Evolutionary conservation across 2,113 vertebrate species (phyloP).

Genomic region (Chionomys nivalis): DNA sequence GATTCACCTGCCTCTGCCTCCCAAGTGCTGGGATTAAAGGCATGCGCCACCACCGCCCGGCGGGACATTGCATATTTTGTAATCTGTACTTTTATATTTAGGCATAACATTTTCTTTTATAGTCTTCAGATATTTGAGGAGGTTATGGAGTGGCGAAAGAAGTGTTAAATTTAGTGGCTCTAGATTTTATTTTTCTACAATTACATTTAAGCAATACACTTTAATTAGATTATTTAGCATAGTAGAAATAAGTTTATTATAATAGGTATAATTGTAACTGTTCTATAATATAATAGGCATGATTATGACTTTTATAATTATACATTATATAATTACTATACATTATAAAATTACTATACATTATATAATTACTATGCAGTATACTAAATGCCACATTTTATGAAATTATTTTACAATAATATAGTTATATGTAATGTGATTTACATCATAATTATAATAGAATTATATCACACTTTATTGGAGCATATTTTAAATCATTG

Average conservation of each 20-base stretch:
- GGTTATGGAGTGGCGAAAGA: neutral
- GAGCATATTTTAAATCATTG: constrained; percentile 51
- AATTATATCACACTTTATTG: constrained; percentile 30
- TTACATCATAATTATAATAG: constrained; percentile 46
- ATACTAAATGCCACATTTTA: neutral
- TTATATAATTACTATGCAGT: constrained; percentile 11
- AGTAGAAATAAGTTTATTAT: constrained; percentile 44
- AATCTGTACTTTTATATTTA: constrained; percentile 42
- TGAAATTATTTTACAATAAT: constrained; percentile 41
- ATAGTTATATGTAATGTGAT: constrained; percentile 40
- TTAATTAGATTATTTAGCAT: constrained; percentile 46
- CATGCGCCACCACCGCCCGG: too few relatives aligned
- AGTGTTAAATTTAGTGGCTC: neutral
- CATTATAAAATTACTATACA: constrained; percentile 22
- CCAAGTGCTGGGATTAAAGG: too few relatives aligned
- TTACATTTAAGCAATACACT: constrained; percentile 52
- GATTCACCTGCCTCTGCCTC: too few relatives aligned
- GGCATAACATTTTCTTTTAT: constrained; percentile 4
- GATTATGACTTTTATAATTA: constrained; percentile 23
- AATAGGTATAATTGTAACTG: constrained; percentile 46
- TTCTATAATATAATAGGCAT: constrained; percentile 34
- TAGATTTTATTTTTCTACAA: constrained; percentile 42
- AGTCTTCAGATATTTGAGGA: neutral
- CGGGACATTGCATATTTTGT: constrained; percentile 40
- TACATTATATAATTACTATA: constrained; percentile 29